Evolutionary conservation across 2,797 vertebrate species (phyloP), one percentile per base, ranked within the genome.

Genomic region (Ibycter americanus): DNA sequence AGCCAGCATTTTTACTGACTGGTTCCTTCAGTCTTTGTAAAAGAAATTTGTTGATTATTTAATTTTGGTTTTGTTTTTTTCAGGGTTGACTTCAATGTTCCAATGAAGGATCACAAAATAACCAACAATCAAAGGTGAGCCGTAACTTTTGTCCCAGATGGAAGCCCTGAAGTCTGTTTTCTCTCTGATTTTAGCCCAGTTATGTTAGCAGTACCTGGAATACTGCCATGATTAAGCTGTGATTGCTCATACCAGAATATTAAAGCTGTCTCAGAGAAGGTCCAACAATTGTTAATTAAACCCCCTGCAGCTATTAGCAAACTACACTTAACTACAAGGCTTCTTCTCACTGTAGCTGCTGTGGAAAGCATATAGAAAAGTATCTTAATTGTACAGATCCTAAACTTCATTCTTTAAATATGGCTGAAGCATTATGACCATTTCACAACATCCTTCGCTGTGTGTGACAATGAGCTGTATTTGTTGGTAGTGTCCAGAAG

Each of bases 11-110:
- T 74, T 91, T 71, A 14, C 17, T 9, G 13, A 19, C 42, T 83
- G 27, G 7, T 61, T 89, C 23, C 11, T 11, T 71, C 3, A 2
- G 3, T 81, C 25, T 63, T 74, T 55, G 15, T 79, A 67, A 85
- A 83, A 77, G 3, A 40, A 46, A 20, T 32, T n/a, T 51, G 5
- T 67, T 79, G 40, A 62, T 19, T 61, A 46, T 87, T 80, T 47
- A 55, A 49, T 87, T 84, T 59, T 29, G 2, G 16, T 76, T 66
- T 9, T 56, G 25, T 1, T 16, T 90, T 91, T 97, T 97, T 74
- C 95, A 99, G 99, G 97, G 99, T 99, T 55, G 99, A 99, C 96
- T 99, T 99, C 98, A 99, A 99, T 51, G 99, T 99, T 91, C 99
- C 99, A 27, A 99, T 99, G 99, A 99, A 99, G 98, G 99, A 99